Evolutionary conservation across 2,113 vertebrate species (phyloP).

Genomic region (Scopus umbretta): DNA sequence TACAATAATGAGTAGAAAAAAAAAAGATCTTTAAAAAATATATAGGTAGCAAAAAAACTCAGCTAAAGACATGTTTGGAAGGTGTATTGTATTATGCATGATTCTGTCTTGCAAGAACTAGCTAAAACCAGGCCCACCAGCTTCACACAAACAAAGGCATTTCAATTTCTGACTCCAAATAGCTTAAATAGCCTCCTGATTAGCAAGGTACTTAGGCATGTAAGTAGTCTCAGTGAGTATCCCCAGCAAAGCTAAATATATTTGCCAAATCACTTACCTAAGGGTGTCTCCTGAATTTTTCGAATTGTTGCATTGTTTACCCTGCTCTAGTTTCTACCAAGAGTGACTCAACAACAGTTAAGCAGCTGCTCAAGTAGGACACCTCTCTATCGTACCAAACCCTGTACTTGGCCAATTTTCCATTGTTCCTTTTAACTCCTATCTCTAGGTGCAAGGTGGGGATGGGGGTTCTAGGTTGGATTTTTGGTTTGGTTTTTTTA

Average conservation of each 20-base stretch:
- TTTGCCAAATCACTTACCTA: slow-evolving; percentile 62
- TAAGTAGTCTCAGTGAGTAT: slow-evolving; percentile 24
- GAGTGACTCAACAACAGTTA: slow-evolving; percentile 36
- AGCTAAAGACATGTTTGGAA: not conserved
- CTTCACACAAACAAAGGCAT: not conserved
- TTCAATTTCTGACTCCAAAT: slow-evolving; percentile 23
- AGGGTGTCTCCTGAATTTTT: slow-evolving; percentile 64
- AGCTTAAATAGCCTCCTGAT: slow-evolving; percentile 32
- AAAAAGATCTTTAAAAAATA: not conserved
- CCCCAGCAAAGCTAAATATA: slow-evolving; percentile 36
- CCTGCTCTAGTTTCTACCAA: slow-evolving; percentile 47
- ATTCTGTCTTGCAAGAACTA: not conserved
- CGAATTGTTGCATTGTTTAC: slow-evolving; percentile 62
- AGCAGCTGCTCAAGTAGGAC: not conserved
- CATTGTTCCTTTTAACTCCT: not conserved
- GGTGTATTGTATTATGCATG: not conserved
- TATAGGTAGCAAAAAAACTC: not conserved
- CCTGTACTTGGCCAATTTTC: not conserved
- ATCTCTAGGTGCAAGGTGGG: not conserved
- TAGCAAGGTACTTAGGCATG: slow-evolving; percentile 41
- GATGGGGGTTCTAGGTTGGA: not conserved
- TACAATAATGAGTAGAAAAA: not conserved
- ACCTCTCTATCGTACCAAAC: not conserved
- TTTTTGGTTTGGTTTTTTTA: not conserved
- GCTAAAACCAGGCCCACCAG: not conserved